A percentile compares a stretch with the other conserved stretches of the same genome.
Conservation (phyloP, 2,113 vertebrate genomes). For the Nyctibius bracteatus region DNA sequence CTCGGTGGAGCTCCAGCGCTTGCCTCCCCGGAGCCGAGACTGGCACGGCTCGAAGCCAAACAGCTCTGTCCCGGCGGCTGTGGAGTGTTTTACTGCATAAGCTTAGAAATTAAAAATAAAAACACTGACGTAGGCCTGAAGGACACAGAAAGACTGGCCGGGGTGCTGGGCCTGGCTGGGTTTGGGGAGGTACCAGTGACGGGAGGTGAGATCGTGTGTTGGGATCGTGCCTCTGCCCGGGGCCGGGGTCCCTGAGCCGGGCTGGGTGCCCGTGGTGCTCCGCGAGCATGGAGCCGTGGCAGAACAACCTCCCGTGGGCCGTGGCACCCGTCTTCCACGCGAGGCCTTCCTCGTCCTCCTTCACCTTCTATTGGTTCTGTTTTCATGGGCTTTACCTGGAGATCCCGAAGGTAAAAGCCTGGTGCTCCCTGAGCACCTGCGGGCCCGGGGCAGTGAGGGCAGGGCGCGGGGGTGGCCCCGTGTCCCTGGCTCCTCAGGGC, state of each 20-base stretch:
- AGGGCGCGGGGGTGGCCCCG: rapidly evolving
- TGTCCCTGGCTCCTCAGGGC: rapidly evolving
- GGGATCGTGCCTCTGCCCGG: neutral
- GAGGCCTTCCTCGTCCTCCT: neutral
- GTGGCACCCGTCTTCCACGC: rapidly evolving
- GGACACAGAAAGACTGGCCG: rapidly evolving
- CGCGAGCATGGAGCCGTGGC: neutral
- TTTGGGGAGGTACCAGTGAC: neutral
- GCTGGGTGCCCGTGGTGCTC: rapidly evolving
- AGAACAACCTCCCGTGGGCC: neutral
- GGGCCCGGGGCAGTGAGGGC: neutral
- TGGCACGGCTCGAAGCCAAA: too few relatives aligned
- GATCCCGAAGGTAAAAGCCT: rapidly evolving
- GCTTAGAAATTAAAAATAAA: neutral
- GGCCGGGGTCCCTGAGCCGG: neutral
- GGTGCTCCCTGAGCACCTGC: rapidly evolving
- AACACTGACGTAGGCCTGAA: too few relatives aligned
- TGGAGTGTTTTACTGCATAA: rapidly evolving
- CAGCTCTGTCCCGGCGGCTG: rapidly evolving
- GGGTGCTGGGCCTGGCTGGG: neutral
- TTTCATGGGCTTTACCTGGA: neutral
- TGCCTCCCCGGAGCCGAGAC: too few relatives aligned
- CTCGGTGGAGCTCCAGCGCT: neutral
- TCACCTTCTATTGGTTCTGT: rapidly evolving
- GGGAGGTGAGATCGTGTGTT: too few relatives aligned